Evolutionary conservation across 2,113 vertebrate genomes (phyloP), one percentile per base, ranked within the genome.

Genomic region (Formicarius rufipectus): DNA sequence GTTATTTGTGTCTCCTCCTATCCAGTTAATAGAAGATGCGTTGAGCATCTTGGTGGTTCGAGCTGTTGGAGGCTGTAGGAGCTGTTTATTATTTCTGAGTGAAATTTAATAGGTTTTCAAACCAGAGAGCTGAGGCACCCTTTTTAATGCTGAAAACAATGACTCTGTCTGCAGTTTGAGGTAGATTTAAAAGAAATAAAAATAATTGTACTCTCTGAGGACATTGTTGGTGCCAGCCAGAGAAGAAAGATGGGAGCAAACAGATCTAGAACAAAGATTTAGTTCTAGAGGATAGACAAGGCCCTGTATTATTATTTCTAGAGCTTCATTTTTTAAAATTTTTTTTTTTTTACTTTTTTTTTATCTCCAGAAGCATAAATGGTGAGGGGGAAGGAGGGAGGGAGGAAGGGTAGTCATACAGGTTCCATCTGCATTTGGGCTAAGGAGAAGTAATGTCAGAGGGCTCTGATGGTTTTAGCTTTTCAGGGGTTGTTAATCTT

Each of bases 11-110:
- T 53, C 84, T 82, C 23, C 14, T 87, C 37, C 27, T 64, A 19
- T 68, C 24, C 35, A 23, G n/a, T 81, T 67, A 67, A 68, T 39
- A 50, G 60, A 63, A 47, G 37, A 58, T 75, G 76, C 52, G 13
- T 33, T 52, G 68, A 56, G 37, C 47, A 17, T 93, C 83, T 67
- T 83, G 39, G 33, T 79, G 35, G 67, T 52, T 90, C 60, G 56
- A 45, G 33, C 60, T 67, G 27, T 69, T 93, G 82, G 79, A 86
- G 72, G 12, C 79, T 88, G 19, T 31, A 90, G 47, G 76, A 86
- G 52, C 27, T 90, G 79, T 86, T 93, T 75, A n/a, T 91, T 94
- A 80, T 90, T 95, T 89, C 53, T 45, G 80, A 49, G 53, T 2
- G 31, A 86, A 80, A 84, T 59, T 18, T 49, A 93, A 63, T 86